phyloP scores from a whole-genome alignment of 2,113 vertebrate genomes.

The Tachysurus vachellii region DNA sequence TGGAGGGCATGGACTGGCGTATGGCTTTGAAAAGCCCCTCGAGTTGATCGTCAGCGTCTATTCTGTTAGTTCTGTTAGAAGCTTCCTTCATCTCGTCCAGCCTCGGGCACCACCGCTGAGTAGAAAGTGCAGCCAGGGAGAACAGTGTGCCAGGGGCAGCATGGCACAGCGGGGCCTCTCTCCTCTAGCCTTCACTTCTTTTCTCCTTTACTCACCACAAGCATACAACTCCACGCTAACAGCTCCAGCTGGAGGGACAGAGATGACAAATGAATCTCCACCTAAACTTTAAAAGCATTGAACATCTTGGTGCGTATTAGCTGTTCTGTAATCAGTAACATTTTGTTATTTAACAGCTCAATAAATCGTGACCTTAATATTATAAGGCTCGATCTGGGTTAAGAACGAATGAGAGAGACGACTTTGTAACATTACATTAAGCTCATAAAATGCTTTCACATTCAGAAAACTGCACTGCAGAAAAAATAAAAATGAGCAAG shows the following conservation, averaged over 20 bases:
- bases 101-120: conserved; percentile 47
- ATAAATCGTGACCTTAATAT: neutral
- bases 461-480: neutral
- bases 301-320: neutral
- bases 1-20: conserved; percentile 22
- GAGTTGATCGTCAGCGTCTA: conserved; percentile 27
- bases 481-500: neutral
- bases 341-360: conserved; percentile 8
- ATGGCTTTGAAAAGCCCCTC: conserved; percentile 33
- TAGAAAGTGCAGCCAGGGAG: conserved; percentile 39
- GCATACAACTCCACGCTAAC: neutral
- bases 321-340: neutral
- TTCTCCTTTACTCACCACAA: neutral
- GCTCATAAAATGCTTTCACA: neutral
- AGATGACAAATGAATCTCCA: neutral
- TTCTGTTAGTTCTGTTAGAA: conserved; percentile 34
- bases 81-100: conserved; percentile 33
- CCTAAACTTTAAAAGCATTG: neutral
- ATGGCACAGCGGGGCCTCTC: conserved; percentile 34
- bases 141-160: conserved; percentile 27
- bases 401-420: neutral
- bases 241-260: neutral
- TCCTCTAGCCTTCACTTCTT: conserved; percentile 20
- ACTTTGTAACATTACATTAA: conserved; percentile 8
- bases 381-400: neutral